Evolutionary conservation across 2,113 vertebrate genomes (phyloP).

Genomic region (Bos indicus): DNA sequence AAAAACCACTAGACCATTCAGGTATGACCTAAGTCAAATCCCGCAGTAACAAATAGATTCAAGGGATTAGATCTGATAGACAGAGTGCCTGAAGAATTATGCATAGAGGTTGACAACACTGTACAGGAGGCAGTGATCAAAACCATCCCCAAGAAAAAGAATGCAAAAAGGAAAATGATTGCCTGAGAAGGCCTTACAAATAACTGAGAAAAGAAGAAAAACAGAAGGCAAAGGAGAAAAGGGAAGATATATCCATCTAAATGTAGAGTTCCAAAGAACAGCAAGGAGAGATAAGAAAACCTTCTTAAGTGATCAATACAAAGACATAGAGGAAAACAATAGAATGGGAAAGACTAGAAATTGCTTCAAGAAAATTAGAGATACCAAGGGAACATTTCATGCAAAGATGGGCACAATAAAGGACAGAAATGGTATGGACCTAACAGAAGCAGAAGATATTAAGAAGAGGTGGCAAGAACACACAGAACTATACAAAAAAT

Average conservation of each 20-base stretch:
- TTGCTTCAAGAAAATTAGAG: not conserved
- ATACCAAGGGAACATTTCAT: not conserved
- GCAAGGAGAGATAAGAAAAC: not conserved
- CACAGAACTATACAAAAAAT: not conserved
- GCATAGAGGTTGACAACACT: not conserved
- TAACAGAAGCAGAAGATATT: not conserved
- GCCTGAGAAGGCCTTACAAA: not conserved
- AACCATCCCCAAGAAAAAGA: not conserved
- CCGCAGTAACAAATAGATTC: not conserved
- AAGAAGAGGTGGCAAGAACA: not conserved
- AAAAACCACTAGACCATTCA: not conserved
- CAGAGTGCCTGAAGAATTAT: not conserved
- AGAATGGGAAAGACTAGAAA: not conserved
- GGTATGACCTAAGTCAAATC: not conserved
- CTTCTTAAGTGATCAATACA: not conserved
- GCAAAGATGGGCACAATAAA: not conserved
- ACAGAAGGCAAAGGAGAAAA: not conserved
- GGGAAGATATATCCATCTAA: not conserved
- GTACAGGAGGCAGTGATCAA: not conserved
- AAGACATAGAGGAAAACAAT: not conserved
- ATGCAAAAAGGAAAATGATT: not conserved
- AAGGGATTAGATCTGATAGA: not conserved
- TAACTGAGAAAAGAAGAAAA: not conserved
- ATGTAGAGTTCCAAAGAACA: not conserved
- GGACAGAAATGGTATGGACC: not conserved